Evolutionary conservation across 2,888 invertebrate species (phyloP).

Genomic region (Cheilosia urbana): DNA sequence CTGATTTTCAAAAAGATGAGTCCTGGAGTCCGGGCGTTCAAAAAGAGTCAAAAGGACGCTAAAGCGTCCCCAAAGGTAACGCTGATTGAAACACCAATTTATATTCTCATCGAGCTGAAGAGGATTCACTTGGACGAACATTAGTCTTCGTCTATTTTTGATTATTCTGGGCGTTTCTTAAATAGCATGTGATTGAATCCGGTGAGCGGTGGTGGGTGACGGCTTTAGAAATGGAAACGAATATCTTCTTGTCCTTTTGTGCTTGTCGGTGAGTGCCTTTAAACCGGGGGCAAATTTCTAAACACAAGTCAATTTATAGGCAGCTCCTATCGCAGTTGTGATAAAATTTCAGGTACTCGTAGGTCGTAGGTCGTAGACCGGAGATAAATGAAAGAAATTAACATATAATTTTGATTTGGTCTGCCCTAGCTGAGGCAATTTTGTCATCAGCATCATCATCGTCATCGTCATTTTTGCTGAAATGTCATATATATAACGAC

Average conservation of each 20-base stretch:
- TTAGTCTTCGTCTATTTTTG: slow-evolving; percentile 46
- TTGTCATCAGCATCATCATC: no score
- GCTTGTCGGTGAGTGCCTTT: background rate
- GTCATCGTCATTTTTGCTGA: no score
- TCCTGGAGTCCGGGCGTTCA: no score
- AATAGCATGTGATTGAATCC: slow-evolving; percentile 2
- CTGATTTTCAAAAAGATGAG: no score
- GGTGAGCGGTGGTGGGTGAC: background rate
- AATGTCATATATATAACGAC: no score
- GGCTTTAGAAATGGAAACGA: slow-evolving; percentile 11
- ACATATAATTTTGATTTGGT: background rate
- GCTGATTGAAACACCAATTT: no score
- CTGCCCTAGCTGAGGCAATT: no score
- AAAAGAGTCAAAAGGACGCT: no score
- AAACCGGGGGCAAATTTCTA: background rate
- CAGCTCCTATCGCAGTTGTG: background rate
- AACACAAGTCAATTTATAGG: slow-evolving; percentile 37
- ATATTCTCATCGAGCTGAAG: slow-evolving; percentile 37
- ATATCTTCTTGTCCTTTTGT: slow-evolving; percentile 2
- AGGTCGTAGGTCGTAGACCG: no score
- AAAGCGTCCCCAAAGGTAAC: no score
- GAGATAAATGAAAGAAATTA: background rate
- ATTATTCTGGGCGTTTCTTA: slow-evolving; percentile 19
- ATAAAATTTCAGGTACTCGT: background rate
- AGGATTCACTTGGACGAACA: slow-evolving; percentile 6